Conservation (phyloP, 2,113 vertebrate species). For the Strigops habroptila region DNA sequence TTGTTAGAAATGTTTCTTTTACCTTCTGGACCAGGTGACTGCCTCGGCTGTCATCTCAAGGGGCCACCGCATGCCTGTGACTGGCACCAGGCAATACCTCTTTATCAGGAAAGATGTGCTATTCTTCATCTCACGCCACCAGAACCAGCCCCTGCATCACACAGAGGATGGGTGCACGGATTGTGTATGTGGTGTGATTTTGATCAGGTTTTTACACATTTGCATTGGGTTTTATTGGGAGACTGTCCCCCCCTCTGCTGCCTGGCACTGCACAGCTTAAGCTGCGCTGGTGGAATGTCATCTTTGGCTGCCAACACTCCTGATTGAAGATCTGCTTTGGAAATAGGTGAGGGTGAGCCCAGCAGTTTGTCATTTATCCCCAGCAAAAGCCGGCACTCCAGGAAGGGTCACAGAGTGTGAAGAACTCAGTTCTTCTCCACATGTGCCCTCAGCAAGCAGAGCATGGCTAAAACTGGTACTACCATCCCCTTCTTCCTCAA, state of each 20-base stretch:
- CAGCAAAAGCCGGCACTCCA: rapidly evolving
- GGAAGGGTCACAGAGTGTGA: not conserved
- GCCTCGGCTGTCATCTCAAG: not conserved
- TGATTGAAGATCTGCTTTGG: not conserved
- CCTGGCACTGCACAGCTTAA: not conserved
- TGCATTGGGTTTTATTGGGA: not conserved
- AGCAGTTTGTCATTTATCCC: not conserved
- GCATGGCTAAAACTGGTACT: not conserved
- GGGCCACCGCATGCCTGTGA: not conserved
- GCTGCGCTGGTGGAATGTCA: rapidly evolving
- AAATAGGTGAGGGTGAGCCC: not conserved
- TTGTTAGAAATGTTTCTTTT: not conserved
- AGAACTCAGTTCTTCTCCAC: not conserved
- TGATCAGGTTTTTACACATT: not conserved
- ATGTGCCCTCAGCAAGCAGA: rapidly evolving
- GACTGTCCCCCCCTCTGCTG: rapidly evolving
- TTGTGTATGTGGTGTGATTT: rapidly evolving
- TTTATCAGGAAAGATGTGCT: not conserved
- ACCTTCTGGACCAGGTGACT: too few relatives aligned
- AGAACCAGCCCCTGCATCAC: not conserved
- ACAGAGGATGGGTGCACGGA: too few relatives aligned
- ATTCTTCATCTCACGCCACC: not conserved
- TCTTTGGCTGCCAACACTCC: rapidly evolving
- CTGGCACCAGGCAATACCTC: not conserved
- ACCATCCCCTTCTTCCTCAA: too few relatives aligned